phyloP scores from a whole-genome alignment of 2,888 invertebrate species.

The Myopa testacea region DNA sequence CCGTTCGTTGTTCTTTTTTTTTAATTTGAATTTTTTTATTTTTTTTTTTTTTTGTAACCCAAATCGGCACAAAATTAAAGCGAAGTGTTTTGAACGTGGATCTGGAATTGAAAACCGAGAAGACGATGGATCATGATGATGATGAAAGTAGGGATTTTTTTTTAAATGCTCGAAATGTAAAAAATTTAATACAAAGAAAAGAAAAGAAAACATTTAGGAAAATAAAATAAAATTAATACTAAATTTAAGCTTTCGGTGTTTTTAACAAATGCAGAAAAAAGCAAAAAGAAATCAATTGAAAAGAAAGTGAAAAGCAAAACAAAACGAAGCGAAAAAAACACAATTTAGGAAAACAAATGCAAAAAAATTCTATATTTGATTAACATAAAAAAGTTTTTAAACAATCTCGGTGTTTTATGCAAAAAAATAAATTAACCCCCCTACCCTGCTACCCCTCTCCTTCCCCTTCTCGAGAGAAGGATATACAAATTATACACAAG shows the following conservation, averaged over 20 bases:
- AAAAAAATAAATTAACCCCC: slow-evolving; percentile 47
- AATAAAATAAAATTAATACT: slow-evolving; percentile 57
- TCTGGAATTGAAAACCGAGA: no score
- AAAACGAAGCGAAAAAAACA: slow-evolving; percentile 29
- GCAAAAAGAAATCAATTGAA: no score
- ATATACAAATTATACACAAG: slow-evolving; percentile 37
- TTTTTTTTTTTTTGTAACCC: no score
- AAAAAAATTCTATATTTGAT: slow-evolving; percentile 58
- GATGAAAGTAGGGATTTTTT: no score
- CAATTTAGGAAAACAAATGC: slow-evolving; percentile 55
- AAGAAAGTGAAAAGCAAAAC: not conserved
- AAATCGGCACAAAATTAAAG: no score
- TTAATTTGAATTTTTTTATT: not conserved
- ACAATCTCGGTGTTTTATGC: slow-evolving; percentile 63
- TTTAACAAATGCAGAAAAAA: slow-evolving; percentile 51
- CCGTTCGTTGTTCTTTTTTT: no score
- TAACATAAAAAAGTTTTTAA: slow-evolving; percentile 55
- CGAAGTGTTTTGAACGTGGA: no score
- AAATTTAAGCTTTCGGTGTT: slow-evolving; percentile 69
- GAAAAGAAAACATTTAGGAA: slow-evolving; percentile 48
- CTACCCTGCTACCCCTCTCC: no score
- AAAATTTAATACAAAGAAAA: slow-evolving; percentile 36
- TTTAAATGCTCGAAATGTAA: slow-evolving; percentile 12
- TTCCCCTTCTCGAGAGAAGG: not conserved
- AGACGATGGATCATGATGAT: no score